Evolutionary conservation across 2,888 invertebrate genomes (phyloP).

Genomic region (Tethea ocularis): DNA sequence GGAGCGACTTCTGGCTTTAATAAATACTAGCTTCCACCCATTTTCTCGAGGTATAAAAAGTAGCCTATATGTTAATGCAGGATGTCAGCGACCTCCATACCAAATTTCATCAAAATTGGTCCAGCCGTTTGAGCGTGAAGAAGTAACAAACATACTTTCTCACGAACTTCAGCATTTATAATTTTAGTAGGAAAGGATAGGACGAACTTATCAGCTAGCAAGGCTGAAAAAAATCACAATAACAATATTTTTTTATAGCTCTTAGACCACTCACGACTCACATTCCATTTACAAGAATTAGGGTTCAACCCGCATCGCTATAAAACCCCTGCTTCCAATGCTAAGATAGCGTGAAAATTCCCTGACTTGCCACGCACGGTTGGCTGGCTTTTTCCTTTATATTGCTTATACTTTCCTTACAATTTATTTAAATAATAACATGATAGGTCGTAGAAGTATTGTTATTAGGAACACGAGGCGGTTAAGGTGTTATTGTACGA

Average conservation of each 20-base stretch:
- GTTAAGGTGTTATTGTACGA: not conserved
- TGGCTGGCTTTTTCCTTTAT: slow-evolving; percentile 4
- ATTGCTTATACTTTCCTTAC: slow-evolving; percentile 1
- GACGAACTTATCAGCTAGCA: not conserved
- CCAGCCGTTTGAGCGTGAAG: too few relatives aligned
- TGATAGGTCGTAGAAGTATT: not conserved
- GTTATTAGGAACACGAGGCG: not conserved
- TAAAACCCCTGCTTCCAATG: slow-evolving; percentile 4
- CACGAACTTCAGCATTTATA: too few relatives aligned
- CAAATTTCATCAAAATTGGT: too few relatives aligned
- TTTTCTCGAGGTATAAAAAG: too few relatives aligned
- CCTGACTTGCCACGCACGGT: slow-evolving; percentile 5
- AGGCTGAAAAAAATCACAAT: not conserved
- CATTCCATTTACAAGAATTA: slow-evolving; percentile 8
- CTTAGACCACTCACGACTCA: not conserved
- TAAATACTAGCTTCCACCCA: too few relatives aligned
- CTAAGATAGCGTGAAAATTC: slow-evolving; percentile 10
- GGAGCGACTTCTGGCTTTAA: too few relatives aligned
- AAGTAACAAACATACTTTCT: too few relatives aligned
- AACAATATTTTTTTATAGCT: too few relatives aligned
- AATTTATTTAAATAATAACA: slow-evolving; percentile 2
- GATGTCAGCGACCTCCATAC: too few relatives aligned
- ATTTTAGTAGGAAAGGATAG: too few relatives aligned
- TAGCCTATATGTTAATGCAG: too few relatives aligned
- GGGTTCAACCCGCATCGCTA: slow-evolving; percentile 5